Conservation (phyloP, 2,797 vertebrate species). For the Corythornis leucogaster region DNA sequence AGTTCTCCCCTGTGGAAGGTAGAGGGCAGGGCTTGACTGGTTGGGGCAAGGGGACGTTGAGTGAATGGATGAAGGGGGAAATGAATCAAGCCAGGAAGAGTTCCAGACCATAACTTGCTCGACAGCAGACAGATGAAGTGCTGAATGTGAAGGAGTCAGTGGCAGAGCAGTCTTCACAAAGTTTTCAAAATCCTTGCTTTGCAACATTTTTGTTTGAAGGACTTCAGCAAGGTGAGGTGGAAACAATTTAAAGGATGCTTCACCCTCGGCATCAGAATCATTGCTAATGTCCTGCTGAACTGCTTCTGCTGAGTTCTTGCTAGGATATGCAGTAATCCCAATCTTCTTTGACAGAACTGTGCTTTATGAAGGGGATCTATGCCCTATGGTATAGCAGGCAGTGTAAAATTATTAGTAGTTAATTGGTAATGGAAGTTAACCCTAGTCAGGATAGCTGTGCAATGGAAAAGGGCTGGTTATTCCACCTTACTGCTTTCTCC, state of each 20-base stretch:
- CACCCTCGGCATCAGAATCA: neutral
- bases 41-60: neutral
- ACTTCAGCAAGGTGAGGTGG: neutral
- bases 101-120: neutral
- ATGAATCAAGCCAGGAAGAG: neutral
- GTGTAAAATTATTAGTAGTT: neutral
- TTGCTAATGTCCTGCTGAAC: neutral
- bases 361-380: neutral
- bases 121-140: neutral
- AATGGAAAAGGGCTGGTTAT: neutral
- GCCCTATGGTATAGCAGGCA: neutral
- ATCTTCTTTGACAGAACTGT: neutral
- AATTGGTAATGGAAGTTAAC: neutral
- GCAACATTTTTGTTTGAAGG: neutral
- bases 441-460: neutral
- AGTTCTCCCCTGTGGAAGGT: constrained; percentile 11
- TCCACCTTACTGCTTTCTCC: neutral
- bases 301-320: neutral
- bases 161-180: neutral
- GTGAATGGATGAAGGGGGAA: neutral
- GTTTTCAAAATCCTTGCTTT: neutral
- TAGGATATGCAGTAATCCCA: neutral
- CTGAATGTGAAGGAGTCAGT: neutral
- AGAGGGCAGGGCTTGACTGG: constrained; percentile 50
- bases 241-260: neutral